Evolutionary conservation across 2,113 vertebrate species (phyloP).

Genomic region (Microcebus jonahi): DNA sequence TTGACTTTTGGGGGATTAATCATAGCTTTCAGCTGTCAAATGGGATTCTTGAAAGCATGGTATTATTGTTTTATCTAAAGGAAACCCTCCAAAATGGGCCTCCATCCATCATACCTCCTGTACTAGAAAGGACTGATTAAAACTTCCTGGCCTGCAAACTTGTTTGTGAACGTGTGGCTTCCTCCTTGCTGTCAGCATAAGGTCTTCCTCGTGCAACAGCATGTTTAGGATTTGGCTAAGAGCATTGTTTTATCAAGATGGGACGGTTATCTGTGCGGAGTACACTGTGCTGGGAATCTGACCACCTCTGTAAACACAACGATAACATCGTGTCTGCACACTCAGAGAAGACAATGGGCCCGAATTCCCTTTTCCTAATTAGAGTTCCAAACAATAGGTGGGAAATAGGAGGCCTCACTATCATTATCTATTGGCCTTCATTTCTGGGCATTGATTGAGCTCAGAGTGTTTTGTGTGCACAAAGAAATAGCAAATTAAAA

Average conservation of each 20-base stretch:
- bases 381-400: slow-evolving; percentile 82
- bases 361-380: slow-evolving; percentile 79
- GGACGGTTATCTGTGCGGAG: slow-evolving; percentile 71
- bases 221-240: not conserved
- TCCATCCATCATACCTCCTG: slow-evolving; percentile 89
- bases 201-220: not conserved
- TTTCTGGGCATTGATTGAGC: slow-evolving; percentile 85
- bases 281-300: slow-evolving; percentile 78
- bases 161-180: slow-evolving; percentile 82
- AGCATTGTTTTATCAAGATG: slow-evolving; percentile 75
- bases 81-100: slow-evolving; percentile 78
- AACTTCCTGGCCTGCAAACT: slow-evolving; percentile 86
- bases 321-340: slow-evolving; percentile 73
- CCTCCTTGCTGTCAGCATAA: slow-evolving; percentile 69
- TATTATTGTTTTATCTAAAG: slow-evolving; percentile 79
- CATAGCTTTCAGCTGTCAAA: slow-evolving; percentile 78
- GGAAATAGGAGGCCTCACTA: slow-evolving; percentile 70
- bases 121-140: slow-evolving; percentile 87
- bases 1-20: slow-evolving; percentile 83
- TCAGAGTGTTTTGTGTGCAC: slow-evolving; percentile 73
- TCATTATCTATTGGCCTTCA: slow-evolving; percentile 87
- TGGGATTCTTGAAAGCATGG: slow-evolving; percentile 70
- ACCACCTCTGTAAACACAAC: slow-evolving; percentile 80
- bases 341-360: slow-evolving; percentile 77
- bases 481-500: slow-evolving; percentile 86